Evolutionary conservation across 2,888 invertebrate genomes (phyloP), one percentile per base, ranked within the genome.

Genomic region (Eupithecia pulchellata): DNA sequence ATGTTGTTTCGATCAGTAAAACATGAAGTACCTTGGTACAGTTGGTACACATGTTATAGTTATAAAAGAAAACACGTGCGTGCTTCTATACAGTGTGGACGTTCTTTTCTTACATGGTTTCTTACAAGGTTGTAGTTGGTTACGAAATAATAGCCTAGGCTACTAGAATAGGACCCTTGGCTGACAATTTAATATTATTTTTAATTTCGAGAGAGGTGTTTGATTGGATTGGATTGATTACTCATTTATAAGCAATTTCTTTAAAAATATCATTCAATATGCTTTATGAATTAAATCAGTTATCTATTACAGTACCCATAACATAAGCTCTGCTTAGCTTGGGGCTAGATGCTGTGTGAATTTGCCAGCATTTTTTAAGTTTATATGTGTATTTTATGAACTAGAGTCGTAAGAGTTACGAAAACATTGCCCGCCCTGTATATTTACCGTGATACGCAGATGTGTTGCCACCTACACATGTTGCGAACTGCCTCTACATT

Each of bases 401-500:
- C 42, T 1, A n/a, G 2, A 36, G 36, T n/a, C 42, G 42, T n/a
- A 6, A 42, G 8, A n/a, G 9, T n/a, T 36, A 14, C 3, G 14
- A 1, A 36, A 36, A 36, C 4, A 14, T 36, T 14, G 14, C 14
- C 36, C 42, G 2, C 20, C 52, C 20, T 52, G 52, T 52, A 52
- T 11, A 52, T 52, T 20, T 13, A 52, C 25, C 20, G 25, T 25
- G 52, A 25, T 52, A 11, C 52, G 25, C 52, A 52, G 52, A 52
- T 52, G 52, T 52, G 25, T 47, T 20, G 52, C 52, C 47, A 52
- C 47, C 52, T 25, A 52, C 52, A 52, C 52, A 52, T 52, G 52
- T 52, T 52, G 52, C 11, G 52, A 52, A 52, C 25, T 25, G 52
- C 52, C 52, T 47, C 20, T 20, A 11, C 20, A n/a, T n/a, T 32